Percentiles rank a stretch among this genome's conserved stretches.
Evolutionary conservation across 2,113 vertebrate species (phyloP).

Genomic region (Osmerus mordax): DNA sequence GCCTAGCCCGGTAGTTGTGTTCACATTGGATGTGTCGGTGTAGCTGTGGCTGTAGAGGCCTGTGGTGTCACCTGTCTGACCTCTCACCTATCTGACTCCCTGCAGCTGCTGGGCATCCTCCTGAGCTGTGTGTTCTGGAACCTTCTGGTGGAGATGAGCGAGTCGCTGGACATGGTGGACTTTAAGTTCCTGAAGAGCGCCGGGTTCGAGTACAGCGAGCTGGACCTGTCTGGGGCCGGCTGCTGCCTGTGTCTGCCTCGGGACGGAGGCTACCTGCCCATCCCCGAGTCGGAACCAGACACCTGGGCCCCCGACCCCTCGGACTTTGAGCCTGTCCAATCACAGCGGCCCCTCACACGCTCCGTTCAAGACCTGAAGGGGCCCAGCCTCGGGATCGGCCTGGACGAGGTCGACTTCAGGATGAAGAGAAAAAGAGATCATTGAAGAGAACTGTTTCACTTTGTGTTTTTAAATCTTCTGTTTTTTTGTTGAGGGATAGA

Average conservation of each 20-base stretch:
- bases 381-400: constrained; percentile 45
- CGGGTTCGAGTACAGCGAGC: constrained; percentile 61
- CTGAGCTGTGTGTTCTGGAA: constrained; percentile 85
- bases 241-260: constrained; percentile 87
- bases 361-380: constrained; percentile 53
- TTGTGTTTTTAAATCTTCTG: constrained; percentile 18
- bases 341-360: constrained; percentile 56
- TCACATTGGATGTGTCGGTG: no score
- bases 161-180: constrained; percentile 75
- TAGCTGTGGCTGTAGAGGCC: not conserved
- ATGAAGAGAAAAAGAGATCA: constrained; percentile 61
- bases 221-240: constrained; percentile 81
- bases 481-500: constrained; percentile 25
- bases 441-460: constrained; percentile 42
- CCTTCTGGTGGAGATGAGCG: constrained; percentile 77
- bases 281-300: constrained; percentile 52
- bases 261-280: constrained; percentile 81
- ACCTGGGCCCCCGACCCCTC: constrained; percentile 39
- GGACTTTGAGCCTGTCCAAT: constrained; percentile 61
- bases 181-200: constrained; percentile 65
- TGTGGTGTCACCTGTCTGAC: not conserved
- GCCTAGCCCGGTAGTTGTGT: no score
- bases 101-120: constrained; percentile 77
- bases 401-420: constrained; percentile 70
- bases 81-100: constrained; percentile 4